Evolutionary conservation across 2,797 vertebrate genomes (phyloP), one percentile per base, ranked within the genome.

Genomic region (Spatula clypeata): DNA sequence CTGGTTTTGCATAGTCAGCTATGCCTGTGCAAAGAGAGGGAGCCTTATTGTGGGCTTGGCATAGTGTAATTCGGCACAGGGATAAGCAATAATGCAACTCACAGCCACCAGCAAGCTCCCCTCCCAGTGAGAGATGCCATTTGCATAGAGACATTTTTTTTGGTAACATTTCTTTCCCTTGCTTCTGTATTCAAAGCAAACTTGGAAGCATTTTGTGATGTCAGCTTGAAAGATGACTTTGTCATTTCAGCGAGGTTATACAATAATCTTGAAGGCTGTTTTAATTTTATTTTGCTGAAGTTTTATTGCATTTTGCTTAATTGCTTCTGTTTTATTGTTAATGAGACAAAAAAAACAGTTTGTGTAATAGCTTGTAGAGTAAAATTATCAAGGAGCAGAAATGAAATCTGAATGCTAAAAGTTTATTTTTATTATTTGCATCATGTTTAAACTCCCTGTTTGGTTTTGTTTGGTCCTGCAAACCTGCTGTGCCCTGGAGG

Each of bases 251-350:
- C 3, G 58, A 61, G 69, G 21, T 4, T 55, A 27, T 66, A 64
- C 73, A 62, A 93, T 83, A 74, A 86, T 77, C 82, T 34, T 13
- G 2, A 77, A 90, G 54, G 32, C 11, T 70, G 67, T 61, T 92
- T 94, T 81, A 66, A 85, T 92, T 95, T 86, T 71, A 67, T 94
- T 94, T 93, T 87, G 47, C 67, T 82, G 13, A 40, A 51, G 58
- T 92, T 95, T 95, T 83, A 85, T 74, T 90, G 90, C 80, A n/a
- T 65, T 91, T 92, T 92, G 62, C 95, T 62, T 96, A 95, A 96
- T 96, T 97, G 94, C 94, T 79, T 88, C 82, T 75, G 61, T 65
- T 92, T 95, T 92, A 66, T 94, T 92, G 32, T 89, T 94, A 95
- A 92, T 66, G 62, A 90, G 91, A 94, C 93, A 89, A 81, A 90